A percentile compares a stretch with the other conserved stretches of the same genome.
Evolutionary conservation across 2,797 vertebrate species (phyloP).

Genomic region (Centroberyx gerrardi): DNA sequence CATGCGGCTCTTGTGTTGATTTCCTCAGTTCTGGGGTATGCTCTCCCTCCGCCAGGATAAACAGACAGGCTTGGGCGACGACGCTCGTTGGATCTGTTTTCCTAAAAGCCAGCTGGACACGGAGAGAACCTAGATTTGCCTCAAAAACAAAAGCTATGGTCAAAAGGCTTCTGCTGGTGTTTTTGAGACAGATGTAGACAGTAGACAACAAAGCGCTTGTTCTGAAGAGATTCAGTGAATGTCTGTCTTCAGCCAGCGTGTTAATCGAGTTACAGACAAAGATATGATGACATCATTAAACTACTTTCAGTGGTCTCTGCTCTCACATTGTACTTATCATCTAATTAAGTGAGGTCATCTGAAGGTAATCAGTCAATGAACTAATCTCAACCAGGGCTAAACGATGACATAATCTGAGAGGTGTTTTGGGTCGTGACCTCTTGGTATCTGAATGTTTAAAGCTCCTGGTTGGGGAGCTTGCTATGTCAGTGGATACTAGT

Average conservation of each 20-base stretch:
- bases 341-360: slow-evolving; percentile 23
- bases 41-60: slow-evolving; percentile 80
- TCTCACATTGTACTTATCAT: neutral
- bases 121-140: slow-evolving; percentile 47
- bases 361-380: slow-evolving; percentile 13
- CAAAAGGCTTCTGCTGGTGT: slow-evolving; percentile 29
- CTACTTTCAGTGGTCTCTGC: slow-evolving; percentile 1
- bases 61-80: slow-evolving; percentile 60
- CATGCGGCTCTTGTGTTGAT: slow-evolving; percentile 68
- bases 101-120: slow-evolving; percentile 68
- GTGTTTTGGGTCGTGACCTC: slow-evolving; percentile 6
- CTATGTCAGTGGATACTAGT: slow-evolving; percentile 13
- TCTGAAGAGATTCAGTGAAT: neutral
- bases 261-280: slow-evolving; percentile 26
- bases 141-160: slow-evolving; percentile 60
- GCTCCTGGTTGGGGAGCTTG: slow-evolving; percentile 1
- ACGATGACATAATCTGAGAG: slow-evolving; percentile 21
- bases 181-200: slow-evolving; percentile 44
- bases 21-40: slow-evolving; percentile 79
- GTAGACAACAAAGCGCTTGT: slow-evolving; percentile 45
- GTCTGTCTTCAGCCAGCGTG: slow-evolving; percentile 4
- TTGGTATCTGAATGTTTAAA: slow-evolving; percentile 7
- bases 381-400: slow-evolving; percentile 5
- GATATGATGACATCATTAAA: slow-evolving; percentile 29
- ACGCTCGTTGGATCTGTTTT: slow-evolving; percentile 58